These are phyloP conservation scores for Macaca nemestrina DNA, from an alignment of 2,113 vertebrate species.

Conservation along the genomic window DNA sequence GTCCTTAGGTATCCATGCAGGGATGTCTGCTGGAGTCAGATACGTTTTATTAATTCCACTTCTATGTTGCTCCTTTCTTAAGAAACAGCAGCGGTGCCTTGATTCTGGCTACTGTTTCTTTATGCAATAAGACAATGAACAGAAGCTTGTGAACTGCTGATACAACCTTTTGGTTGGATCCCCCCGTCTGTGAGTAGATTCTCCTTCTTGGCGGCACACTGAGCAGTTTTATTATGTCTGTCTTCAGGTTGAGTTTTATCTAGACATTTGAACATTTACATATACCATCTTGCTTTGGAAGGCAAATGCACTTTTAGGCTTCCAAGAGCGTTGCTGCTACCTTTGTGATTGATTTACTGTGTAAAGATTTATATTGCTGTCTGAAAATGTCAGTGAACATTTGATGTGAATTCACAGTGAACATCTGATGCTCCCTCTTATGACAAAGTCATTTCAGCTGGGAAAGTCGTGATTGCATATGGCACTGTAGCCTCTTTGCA, in stretches of 20 bases:
- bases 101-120: not conserved
- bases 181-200: not conserved
- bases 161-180: not conserved
- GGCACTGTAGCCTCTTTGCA: not conserved
- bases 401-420: not conserved
- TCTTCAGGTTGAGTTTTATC: not conserved
- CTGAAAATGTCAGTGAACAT: not conserved
- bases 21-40: not conserved
- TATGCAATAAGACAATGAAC: not conserved
- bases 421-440: fast-evolving
- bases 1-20: not conserved
- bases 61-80: not conserved
- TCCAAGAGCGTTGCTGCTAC: not conserved
- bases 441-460: not conserved
- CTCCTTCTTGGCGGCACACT: not conserved
- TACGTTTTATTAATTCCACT: not conserved
- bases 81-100: not conserved
- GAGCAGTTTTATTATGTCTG: not conserved
- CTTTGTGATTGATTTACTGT: not conserved
- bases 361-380: not conserved
- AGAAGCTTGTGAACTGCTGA: not conserved
- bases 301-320: not conserved
- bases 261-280: not conserved
- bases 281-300: not conserved
- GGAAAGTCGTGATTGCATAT: not conserved